phyloP scores from a whole-genome alignment of 2,888 invertebrate genomes.

The Luperina testacea region DNA sequence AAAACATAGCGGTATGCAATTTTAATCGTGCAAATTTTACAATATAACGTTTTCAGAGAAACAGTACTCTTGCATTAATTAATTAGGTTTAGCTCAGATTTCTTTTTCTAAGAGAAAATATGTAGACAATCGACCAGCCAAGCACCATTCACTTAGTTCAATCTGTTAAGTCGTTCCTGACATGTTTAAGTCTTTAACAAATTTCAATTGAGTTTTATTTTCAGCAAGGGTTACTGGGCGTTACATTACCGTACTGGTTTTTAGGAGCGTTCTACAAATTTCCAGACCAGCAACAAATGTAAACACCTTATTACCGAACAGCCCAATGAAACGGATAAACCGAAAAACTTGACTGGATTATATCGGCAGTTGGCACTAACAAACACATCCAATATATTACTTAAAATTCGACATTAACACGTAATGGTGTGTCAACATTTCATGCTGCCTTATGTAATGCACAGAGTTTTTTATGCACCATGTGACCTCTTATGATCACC shows the following conservation, averaged over 20 bases:
- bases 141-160: not conserved
- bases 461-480: slow-evolving; percentile 39
- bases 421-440: slow-evolving; percentile 64
- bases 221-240: not conserved
- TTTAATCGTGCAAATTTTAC: slow-evolving; percentile 12
- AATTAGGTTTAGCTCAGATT: not conserved
- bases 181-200: not conserved
- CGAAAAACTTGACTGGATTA: slow-evolving; percentile 21
- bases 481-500: slow-evolving; percentile 37
- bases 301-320: slow-evolving; percentile 19
- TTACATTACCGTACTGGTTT: not conserved
- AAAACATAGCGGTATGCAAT: slow-evolving; percentile 4
- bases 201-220: not conserved
- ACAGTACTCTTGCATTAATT: not conserved
- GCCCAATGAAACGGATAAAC: slow-evolving; percentile 10
- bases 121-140: not conserved
- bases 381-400: slow-evolving; percentile 56
- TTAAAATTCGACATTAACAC: slow-evolving; percentile 59
- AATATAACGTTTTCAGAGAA: not conserved
- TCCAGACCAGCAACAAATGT: not conserved
- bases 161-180: not conserved
- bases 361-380: slow-evolving; percentile 21
- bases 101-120: not conserved
- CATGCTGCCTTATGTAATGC: slow-evolving; percentile 48
- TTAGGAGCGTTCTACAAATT: not conserved